phyloP scores from a whole-genome alignment of 2,797 vertebrate species.

The Lacerta agilis region DNA sequence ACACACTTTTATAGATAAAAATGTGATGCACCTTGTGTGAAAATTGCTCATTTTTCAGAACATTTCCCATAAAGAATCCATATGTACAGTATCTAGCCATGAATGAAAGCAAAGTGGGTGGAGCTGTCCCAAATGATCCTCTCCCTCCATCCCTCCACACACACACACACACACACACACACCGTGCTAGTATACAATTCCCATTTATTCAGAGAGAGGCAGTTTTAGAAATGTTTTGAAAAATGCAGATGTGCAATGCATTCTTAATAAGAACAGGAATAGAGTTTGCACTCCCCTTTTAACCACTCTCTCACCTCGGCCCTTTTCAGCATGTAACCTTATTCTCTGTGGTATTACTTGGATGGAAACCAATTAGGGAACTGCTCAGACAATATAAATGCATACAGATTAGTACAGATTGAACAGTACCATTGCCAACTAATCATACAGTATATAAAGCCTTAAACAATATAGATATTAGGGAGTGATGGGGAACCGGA shows the following conservation, averaged over 20 bases:
- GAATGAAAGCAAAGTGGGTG: constrained; percentile 50
- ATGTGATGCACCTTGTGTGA: constrained; percentile 33
- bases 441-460: constrained; percentile 75
- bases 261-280: constrained; percentile 80
- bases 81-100: constrained; percentile 44
- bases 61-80: constrained; percentile 53
- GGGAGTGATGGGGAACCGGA: constrained; percentile 71
- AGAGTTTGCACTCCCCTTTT: constrained; percentile 78
- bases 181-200: constrained; percentile 48
- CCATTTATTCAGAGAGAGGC: constrained; percentile 69
- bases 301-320: constrained; percentile 79
- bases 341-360: constrained; percentile 83
- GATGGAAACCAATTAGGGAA: constrained; percentile 83
- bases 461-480: constrained; percentile 79
- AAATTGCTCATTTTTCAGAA: constrained; percentile 10
- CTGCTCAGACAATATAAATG: constrained; percentile 79
- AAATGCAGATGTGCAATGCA: constrained; percentile 76
- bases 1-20: constrained; percentile 34
- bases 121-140: constrained; percentile 49
- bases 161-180: not conserved
- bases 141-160: constrained; percentile 37
- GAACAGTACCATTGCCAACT: constrained; percentile 76
- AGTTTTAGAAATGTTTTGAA: constrained; percentile 71
- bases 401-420: constrained; percentile 80
- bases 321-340: constrained; percentile 81